Evolutionary conservation across 2,113 vertebrate genomes (phyloP).

Genomic region (Candoia aspera): DNA sequence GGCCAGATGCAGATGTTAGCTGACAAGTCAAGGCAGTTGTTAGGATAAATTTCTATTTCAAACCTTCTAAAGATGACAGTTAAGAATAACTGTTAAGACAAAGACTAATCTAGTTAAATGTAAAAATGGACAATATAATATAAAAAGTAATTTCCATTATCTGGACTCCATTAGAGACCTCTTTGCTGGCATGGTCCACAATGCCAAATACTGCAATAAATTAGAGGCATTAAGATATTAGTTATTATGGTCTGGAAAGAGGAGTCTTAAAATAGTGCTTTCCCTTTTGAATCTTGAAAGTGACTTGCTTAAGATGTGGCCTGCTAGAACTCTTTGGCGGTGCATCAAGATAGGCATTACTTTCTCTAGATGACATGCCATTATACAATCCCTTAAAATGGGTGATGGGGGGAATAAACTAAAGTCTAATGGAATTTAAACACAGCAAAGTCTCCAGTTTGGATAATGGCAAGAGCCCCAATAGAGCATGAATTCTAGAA

Average conservation of each 20-base stretch:
- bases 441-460: neutral
- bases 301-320: neutral
- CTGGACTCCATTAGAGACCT: slow-evolving; percentile 24
- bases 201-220: slow-evolving; percentile 32
- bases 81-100: neutral
- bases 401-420: neutral
- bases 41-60: neutral
- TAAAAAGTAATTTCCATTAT: slow-evolving; percentile 23
- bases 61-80: neutral
- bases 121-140: slow-evolving; percentile 39
- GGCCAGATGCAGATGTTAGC: neutral
- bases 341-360: rapidly evolving
- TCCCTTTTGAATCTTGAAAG: neutral
- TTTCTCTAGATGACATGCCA: neutral
- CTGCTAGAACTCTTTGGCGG: rapidly evolving
- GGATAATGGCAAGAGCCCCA: neutral
- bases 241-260: neutral
- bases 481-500: neutral
- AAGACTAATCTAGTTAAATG: slow-evolving; percentile 34
- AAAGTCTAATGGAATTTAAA: neutral
- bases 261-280: neutral
- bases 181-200: slow-evolving; percentile 32
- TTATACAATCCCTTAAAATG: neutral
- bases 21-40: neutral
- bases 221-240: slow-evolving; percentile 29